Percentiles rank a stretch among this genome's conserved stretches.
phyloP scores from a whole-genome alignment of 2,113 vertebrate species.

The Phrynocephalus versicolor region DNA sequence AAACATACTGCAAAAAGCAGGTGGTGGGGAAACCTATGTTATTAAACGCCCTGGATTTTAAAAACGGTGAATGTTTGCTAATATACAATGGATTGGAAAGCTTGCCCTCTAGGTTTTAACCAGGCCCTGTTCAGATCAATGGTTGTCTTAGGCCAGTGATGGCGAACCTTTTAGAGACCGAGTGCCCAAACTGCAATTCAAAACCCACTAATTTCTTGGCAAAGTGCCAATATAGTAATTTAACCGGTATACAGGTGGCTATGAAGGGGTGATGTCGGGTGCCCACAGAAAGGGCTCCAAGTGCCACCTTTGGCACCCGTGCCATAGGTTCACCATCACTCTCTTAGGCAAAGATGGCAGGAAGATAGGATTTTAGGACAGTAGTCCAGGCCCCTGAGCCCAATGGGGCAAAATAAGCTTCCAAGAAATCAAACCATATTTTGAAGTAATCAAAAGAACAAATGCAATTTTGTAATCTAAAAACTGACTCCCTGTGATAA shows the following conservation, averaged over 20 bases:
- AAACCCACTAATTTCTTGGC: no score
- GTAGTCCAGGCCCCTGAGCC: not conserved
- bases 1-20: not conserved
- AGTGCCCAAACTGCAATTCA: no score
- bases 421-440: not conserved
- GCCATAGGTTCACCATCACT: no score
- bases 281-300: no score
- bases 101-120: not conserved
- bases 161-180: no score
- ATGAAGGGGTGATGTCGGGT: no score
- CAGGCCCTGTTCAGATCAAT: not conserved
- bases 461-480: not conserved
- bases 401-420: not conserved
- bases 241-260: no score
- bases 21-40: not conserved
- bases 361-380: not conserved
- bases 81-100: not conserved
- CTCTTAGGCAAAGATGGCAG: not conserved
- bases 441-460: not conserved
- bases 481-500: not conserved
- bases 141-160: no score
- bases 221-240: no score
- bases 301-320: no score
- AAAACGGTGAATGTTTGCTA: not conserved
- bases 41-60: not conserved